Evolutionary conservation across 2,113 vertebrate genomes (phyloP), one percentile per base, ranked within the genome.

Genomic region (Sclerurus mexicanus): DNA sequence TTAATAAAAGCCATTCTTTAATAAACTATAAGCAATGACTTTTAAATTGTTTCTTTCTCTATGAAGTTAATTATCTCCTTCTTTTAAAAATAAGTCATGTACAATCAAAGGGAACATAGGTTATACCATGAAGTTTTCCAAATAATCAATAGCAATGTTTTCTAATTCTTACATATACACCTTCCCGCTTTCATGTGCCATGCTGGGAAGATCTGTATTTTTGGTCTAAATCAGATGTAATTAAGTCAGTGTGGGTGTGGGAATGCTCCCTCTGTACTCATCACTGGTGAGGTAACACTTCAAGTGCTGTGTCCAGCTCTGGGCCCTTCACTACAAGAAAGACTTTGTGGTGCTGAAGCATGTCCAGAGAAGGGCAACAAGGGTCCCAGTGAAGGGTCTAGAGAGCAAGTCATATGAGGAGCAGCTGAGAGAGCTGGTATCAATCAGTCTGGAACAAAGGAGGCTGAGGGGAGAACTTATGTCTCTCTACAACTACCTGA

Each of bases 321-420:
- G 27, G 44, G 12, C 37, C 9, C 22, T 27, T 66, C 67, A 15
- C 31, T 49, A 22, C 6, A 24, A 52, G 59, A 64, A 37, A 73
- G 18, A 35, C 1, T 0, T 12, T 73, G 52, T 30, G 12, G 15
- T 14, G 19, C 27, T 59, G 33, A 15, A 67, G 42, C 0, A 33
- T 22, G 15, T 24, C 27, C 1, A 0, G 15, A 74, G 50, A 64
- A 64, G 37, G 44, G 31, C 27, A 58, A 33, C 0, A 1, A 33
- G 44, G 12, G 8, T 20, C n/a, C n/a, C n/a, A 27, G 14, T 27
- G 68, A 28, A 59, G 22, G 37, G 19, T 39, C 44, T 74, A 5
- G 12, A 37, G 10, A 55, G 47, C 23, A 35, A 58, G 31, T 50
- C 12, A 13, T 19, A 27, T 13, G 42, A 66, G 21, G 35, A 88